Base-by-base conservation (phyloP, 2,113 vertebrate species). In the Pseudorectes ferrugineus region DNA sequence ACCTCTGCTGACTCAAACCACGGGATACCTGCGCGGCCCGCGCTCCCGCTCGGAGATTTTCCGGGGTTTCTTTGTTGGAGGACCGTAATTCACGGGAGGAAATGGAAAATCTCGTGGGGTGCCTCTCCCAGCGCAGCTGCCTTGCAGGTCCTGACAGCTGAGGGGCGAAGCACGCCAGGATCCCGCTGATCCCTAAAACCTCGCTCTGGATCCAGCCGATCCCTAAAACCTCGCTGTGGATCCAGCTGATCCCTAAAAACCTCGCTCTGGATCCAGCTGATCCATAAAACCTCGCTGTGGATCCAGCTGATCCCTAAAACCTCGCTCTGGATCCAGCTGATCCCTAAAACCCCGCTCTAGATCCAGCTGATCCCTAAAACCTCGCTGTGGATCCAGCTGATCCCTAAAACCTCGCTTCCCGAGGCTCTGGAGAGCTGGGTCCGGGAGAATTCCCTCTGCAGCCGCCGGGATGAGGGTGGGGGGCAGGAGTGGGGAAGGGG, bases 111-210 rank as follows among this genome's bases (percentile, higher is more conserved):
- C 65, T 74, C 61, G 3, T 16, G 81, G 0, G 14, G 63, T 1
- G 11, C 26, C 33, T 61, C 90, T 89, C 8, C 58, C 42, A 42
- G 29, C n/a, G 6, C 29, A 65, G 94, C 93, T 80, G 89, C 92
- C 68, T 76, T 66, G 57, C 67, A 23, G 38, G 88, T 82, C 88
- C 81, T 14, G 77, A 78, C 95, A 92, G 91, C 92, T 11, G 25
- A 63, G 89, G 90, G 94, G 85, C 78, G 80, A 70, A 61, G 65
- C 8, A 1, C 26, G 4, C 45, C 6, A 33, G 51, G 49, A 89
- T 79, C 89, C 84, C 72, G 10, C 28, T 70, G 38, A n/a, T 73
- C 70, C 49, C 38, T 6, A 14, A 42, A 54, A 4, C 12, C 6
- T 15, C 7, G 1, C n/a, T 49, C 5, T 36, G 35, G 48, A 80